Base-by-base conservation (phyloP, 2,888 invertebrate species). In the Phyto melanocephala region DNA sequence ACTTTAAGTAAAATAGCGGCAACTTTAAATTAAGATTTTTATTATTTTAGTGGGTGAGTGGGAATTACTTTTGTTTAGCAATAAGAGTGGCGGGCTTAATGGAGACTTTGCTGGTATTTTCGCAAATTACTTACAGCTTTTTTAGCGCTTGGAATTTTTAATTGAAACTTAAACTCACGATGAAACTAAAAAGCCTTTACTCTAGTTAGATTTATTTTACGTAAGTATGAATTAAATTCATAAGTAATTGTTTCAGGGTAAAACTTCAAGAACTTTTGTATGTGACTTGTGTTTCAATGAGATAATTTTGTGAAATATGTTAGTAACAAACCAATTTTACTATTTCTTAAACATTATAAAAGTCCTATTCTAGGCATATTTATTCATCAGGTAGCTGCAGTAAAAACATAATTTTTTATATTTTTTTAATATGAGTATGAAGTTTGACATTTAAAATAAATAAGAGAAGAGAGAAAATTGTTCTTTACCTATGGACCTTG, bases 11-110 rank as follows among this genome's bases (percentile, higher is more conserved):
- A 40, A 60, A 22, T n/a, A 37, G 20, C 11, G 11, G 13, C 54
- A 54, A 56, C 35, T n/a, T 28, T 17, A 56, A 35, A 3, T 22
- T 8, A 6, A 22, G 40, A 22, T 11, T 22, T 20, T 40, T 60
- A 13, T 22, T 60, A 40, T 28, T 40, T 60, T 22, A 60, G 60
- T 60, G 60, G 60, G 60, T 40, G 60, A 20, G 28, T 28, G 28
- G 6, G 28, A 28, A 28, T 28, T 28, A 28, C n/a, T n/a, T n/a
- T n/a, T 35, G 5, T 13, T 10, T 13, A 28, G 10, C 5, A 13
- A 42, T 13, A 13, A 22, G 50, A 1, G 4, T 10, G 11, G 22
- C 20, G 13, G 7, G 20, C 22, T 22, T 50, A 22, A 50, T 22
- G 13, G 20, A 58, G 37, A 20, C 37, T 11, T 58, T 17, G 37